phyloP scores from a whole-genome alignment of 2,797 vertebrate species.

The Cyclura pinguis region DNA sequence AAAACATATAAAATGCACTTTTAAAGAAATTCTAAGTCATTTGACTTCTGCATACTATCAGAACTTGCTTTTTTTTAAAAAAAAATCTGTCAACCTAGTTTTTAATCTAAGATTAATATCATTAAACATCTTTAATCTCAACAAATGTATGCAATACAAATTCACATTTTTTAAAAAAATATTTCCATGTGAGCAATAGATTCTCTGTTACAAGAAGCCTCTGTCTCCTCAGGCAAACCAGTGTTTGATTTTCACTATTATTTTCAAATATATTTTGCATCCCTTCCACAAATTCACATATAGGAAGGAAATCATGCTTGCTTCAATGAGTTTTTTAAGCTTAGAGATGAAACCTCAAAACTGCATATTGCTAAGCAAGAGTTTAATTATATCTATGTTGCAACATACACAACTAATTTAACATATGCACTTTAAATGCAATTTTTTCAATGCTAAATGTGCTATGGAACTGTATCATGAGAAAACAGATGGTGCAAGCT shows the following conservation, averaged over 20 bases:
- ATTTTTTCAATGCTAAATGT: conserved; percentile 50
- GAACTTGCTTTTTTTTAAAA: neutral
- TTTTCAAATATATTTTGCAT: neutral
- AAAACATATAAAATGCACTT: neutral
- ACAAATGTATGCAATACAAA: neutral
- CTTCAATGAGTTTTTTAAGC: neutral
- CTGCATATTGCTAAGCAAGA: neutral
- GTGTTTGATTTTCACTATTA: neutral
- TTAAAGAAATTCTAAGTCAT: neutral
- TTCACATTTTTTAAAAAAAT: neutral
- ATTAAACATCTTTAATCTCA: neutral
- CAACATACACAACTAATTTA: neutral
- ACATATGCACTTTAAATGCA: conserved; percentile 35
- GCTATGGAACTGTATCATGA: conserved; percentile 48
- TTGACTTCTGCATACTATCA: neutral
- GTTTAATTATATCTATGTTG: neutral
- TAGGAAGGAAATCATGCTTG: neutral
- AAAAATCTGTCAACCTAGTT: neutral
- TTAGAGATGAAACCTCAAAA: neutral
- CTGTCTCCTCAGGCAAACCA: neutral
- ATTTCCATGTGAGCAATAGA: neutral
- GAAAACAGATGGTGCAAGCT: conserved; percentile 34
- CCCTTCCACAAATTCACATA: neutral
- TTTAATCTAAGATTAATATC: neutral
- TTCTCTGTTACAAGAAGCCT: neutral